These are phyloP conservation scores for Nanorana parkeri DNA, from an alignment of 2,113 vertebrate species.

Conservation along the genomic window DNA sequence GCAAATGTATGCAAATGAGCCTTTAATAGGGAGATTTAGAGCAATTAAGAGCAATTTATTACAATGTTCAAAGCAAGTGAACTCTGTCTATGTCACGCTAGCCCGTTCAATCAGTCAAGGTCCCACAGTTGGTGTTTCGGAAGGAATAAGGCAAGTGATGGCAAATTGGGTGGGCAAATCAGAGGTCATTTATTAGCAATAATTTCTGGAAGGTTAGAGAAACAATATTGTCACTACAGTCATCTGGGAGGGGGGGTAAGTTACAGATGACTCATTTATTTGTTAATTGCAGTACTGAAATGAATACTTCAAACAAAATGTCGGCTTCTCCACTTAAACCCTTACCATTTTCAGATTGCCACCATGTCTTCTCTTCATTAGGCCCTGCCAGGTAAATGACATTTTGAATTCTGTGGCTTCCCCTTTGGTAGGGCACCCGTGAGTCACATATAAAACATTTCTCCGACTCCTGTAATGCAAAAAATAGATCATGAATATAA, in stretches of 20 bases:
- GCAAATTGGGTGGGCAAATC: no score
- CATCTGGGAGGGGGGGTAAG: no score
- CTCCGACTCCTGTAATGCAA: conserved; percentile 73
- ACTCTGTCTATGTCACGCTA: conserved; percentile 21
- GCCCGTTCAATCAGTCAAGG: neutral
- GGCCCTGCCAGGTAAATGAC: conserved; percentile 76
- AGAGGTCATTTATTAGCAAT: no score
- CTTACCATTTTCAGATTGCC: conserved; percentile 86
- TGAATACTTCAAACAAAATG: no score
- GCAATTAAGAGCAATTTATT: conserved; percentile 37
- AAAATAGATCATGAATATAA: no score
- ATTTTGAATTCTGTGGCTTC: conserved; percentile 83
- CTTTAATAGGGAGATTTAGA: conserved; percentile 45
- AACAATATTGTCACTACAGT: no score
- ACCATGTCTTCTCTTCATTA: conserved; percentile 76
- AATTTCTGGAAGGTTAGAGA: no score
- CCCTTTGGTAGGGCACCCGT: conserved; percentile 62
- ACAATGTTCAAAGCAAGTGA: neutral
- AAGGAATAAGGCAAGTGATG: neutral
- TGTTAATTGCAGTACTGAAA: no score
- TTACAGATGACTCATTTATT: no score
- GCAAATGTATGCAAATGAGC: conserved; percentile 48
- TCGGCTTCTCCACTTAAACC: neutral
- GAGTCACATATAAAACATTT: conserved; percentile 88
- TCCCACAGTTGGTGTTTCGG: neutral